Conservation (phyloP, 2,888 invertebrate genomes). For the Dryocosmus kuriphilus region DNA sequence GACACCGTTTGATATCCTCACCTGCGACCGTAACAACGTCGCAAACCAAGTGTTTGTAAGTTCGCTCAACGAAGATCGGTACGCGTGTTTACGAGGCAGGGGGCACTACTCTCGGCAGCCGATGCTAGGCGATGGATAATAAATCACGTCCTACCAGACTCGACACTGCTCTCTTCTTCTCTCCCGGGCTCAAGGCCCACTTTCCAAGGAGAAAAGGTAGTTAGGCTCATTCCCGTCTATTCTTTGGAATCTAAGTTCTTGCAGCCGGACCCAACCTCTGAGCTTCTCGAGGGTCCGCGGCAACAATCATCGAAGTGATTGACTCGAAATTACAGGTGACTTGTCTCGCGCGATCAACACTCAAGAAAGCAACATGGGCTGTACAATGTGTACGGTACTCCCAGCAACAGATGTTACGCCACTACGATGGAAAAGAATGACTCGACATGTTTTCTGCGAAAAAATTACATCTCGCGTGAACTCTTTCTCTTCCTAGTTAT, state of each 20-base stretch:
- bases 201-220: constrained; percentile 56
- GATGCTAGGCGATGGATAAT: constrained; percentile 62
- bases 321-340: constrained; percentile 57
- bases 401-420: constrained; percentile 56
- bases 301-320: constrained; percentile 52
- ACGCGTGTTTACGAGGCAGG: constrained; percentile 68
- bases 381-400: constrained; percentile 54
- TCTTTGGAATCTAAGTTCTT: constrained; percentile 33
- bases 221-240: constrained; percentile 39
- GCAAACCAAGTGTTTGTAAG: constrained; percentile 59
- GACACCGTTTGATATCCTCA: constrained; percentile 41
- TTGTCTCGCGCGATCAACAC: constrained; percentile 58
- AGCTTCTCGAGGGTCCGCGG: constrained; percentile 16
- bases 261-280: not conserved
- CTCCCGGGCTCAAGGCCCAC: constrained; percentile 49
- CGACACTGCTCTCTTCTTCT: constrained; percentile 55
- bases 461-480: constrained; percentile 47
- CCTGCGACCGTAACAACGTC: constrained; percentile 53
- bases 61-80: constrained; percentile 62
- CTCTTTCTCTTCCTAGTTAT: constrained; percentile 54
- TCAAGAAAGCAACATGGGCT: constrained; percentile 49
- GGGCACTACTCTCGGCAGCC: constrained; percentile 60
- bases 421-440: constrained; percentile 52
- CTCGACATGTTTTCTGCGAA: constrained; percentile 55
- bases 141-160: constrained; percentile 64